Base-by-base conservation (phyloP, 2,888 invertebrate species). In the Drosophila parthenogenetica region DNA sequence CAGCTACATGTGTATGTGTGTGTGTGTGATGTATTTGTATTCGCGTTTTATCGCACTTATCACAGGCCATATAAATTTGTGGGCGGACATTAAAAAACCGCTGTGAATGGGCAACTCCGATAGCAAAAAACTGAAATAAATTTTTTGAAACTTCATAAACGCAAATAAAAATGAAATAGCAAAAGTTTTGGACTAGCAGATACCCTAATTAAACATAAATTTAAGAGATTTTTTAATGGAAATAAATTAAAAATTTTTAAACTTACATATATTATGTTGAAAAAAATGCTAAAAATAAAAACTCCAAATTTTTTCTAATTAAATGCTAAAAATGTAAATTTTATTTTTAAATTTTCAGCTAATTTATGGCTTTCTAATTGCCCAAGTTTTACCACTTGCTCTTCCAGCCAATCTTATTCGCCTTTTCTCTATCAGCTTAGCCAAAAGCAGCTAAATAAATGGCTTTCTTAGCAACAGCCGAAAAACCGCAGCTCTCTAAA, bases 61-160 rank as follows among this genome's bases (percentile, higher is more conserved):
- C 88, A 75, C 77, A 55, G 64, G 49, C 72, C 73, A 81, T 88
- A 79, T 86, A 76, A 89, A 81, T 88, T 87, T 89, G 83, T 86
- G 89, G 88, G 88, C 89, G 89, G 88, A 81, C 60, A 76, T 88
- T 35, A 35, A 67, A 80, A 80, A 81, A 64, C 58, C 51, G 43
- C 74, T 50, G 43, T 60, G 32, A 65, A 48, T 69, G 42, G 61
- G 59, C 50, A 64, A 10, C 43, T 11, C 50, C 58, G 63, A 63
- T 58, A 63, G 48, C 39, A 16, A 46, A 46, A 55, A 19, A 72
- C 45, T 76, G 62, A 72, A 87, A 74, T 74, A 63, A 62, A 63
- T 73, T 77, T 77, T 57, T 57, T 37, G 7, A 55, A 62, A 63
- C 42, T 59, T 43, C 43, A 32, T 35, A 45, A 25, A 45, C 16